A percentile compares a stretch with the other conserved stretches of the same genome.
phyloP scores from a whole-genome alignment of 2,888 invertebrate genomes.

The Glyphotaelius pellucidus region DNA sequence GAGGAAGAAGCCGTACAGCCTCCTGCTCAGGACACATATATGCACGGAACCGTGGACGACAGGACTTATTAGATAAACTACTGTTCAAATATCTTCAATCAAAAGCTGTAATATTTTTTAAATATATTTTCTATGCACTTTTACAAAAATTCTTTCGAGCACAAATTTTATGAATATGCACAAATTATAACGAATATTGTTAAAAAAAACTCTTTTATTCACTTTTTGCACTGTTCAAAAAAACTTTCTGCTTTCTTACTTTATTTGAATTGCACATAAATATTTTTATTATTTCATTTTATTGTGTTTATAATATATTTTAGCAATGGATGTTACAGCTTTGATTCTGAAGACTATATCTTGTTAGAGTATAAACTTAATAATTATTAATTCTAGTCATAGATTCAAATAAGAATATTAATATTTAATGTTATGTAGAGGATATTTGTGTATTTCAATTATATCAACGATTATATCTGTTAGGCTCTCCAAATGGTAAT shows the following conservation, averaged over 20 bases:
- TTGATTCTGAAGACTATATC: neutral
- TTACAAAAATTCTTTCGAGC: neutral
- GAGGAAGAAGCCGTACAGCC: slow-evolving; percentile 83
- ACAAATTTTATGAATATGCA: neutral
- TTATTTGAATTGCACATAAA: neutral
- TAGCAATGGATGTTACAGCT: neutral
- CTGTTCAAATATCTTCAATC: slow-evolving; percentile 26
- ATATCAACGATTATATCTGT: slow-evolving; percentile 56
- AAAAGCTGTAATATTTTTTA: slow-evolving; percentile 16
- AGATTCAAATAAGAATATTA: slow-evolving; percentile 19
- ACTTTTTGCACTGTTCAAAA: neutral
- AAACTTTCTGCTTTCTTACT: neutral
- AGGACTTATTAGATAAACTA: slow-evolving; percentile 71
- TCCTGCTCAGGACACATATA: slow-evolving; percentile 78
- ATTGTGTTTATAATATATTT: neutral
- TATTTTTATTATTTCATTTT: neutral
- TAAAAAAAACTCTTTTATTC: neutral
- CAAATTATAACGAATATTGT: neutral
- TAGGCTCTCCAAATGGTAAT: slow-evolving; percentile 30
- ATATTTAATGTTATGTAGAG: slow-evolving; percentile 28
- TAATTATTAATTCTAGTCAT: slow-evolving; percentile 18
- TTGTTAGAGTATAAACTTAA: slow-evolving; percentile 44
- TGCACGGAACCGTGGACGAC: slow-evolving; percentile 76
- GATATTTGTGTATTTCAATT: slow-evolving; percentile 41
- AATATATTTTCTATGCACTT: neutral